Conservation (phyloP, 1,140 invertebrate species). For the Geopemphigus sp. region DNA sequence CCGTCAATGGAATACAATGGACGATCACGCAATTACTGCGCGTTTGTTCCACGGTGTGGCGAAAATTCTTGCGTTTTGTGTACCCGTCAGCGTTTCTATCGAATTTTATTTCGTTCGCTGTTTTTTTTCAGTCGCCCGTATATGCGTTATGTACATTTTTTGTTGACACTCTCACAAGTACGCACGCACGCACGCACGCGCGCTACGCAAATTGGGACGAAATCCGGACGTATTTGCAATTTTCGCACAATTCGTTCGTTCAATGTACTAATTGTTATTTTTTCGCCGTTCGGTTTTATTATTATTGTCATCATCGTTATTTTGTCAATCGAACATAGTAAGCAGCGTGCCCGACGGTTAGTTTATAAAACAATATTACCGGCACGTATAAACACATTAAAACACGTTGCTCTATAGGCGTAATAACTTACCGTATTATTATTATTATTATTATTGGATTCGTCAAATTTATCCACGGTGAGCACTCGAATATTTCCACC, state of each 20-base stretch:
- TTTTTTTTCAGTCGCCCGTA: background rate
- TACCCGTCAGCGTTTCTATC: background rate
- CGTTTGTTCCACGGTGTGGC: background rate
- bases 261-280: background rate
- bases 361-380: background rate
- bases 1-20: background rate
- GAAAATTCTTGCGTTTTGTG: background rate
- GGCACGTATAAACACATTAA: background rate
- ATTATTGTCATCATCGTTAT: background rate
- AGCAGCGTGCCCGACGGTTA: background rate
- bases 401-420: no score
- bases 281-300: background rate
- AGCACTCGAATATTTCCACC: no score
- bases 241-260: background rate
- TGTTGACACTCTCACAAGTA: background rate
- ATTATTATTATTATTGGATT: no score
- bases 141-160: background rate
- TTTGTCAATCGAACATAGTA: background rate
- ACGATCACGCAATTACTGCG: background rate
- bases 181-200: background rate
- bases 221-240: conserved; percentile 10
- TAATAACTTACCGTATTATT: no score
- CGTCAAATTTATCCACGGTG: background rate
- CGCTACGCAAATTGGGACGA: background rate
- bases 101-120: background rate